These are phyloP conservation scores for Lumbricus terrestris DNA, from an alignment of 2,888 invertebrate species.

Conservation along the genomic window DNA sequence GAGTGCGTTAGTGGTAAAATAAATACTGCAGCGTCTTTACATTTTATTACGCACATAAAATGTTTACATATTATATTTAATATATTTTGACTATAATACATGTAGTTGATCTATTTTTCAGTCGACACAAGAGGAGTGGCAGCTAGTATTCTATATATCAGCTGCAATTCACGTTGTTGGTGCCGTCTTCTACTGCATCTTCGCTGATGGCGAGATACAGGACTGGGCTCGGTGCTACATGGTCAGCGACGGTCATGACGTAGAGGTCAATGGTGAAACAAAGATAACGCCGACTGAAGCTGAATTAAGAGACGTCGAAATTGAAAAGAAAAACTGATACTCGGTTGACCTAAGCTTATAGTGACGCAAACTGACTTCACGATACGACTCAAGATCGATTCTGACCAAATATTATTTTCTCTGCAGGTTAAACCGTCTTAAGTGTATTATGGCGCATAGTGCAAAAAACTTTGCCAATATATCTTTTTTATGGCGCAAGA, in stretches of 20 bases:
- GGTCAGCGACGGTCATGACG: not conserved
- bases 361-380: not conserved
- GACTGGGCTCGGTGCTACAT: slow-evolving; percentile 41
- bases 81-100: too few species aligned
- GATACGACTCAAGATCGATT: not conserved
- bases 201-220: slow-evolving; percentile 35
- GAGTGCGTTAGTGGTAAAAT: too few species aligned
- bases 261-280: not conserved
- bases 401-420: not conserved
- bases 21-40: too few species aligned
- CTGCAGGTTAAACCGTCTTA: not conserved
- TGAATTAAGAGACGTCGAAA: not conserved
- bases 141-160: slow-evolving; percentile 38
- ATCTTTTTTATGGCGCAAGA: not conserved
- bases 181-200: slow-evolving; percentile 32
- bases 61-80: too few species aligned
- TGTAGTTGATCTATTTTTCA: too few species aligned
- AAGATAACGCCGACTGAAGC: not conserved
- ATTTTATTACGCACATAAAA: too few species aligned
- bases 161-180: slow-evolving; percentile 36
- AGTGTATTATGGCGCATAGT: not conserved
- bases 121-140: slow-evolving; percentile 31
- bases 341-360: too few species aligned
- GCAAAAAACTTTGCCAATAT: not conserved
- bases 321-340: not conserved